Conservation (phyloP, 2,797 vertebrate species). For the Meriones psammophilus region DNA sequence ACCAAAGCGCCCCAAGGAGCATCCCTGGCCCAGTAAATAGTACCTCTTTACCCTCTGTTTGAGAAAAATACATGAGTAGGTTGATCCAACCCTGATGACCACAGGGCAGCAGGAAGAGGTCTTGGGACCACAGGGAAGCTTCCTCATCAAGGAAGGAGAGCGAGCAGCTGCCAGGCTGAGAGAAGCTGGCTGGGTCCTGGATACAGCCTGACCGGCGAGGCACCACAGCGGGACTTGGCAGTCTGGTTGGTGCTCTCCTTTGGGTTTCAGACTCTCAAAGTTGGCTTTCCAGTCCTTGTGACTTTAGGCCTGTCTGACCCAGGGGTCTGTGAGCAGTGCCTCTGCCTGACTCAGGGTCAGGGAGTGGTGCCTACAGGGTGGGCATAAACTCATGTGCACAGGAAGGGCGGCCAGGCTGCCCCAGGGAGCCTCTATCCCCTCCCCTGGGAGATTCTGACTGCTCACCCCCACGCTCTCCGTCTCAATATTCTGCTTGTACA, state of each 20-base stretch:
- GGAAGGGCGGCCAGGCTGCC: background rate
- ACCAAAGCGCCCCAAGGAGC: too few relatives aligned
- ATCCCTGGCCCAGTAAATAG: background rate
- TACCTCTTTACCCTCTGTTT: background rate
- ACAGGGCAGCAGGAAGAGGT: background rate
- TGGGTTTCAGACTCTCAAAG: background rate
- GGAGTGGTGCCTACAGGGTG: background rate
- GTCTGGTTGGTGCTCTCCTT: background rate
- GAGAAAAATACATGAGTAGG: background rate
- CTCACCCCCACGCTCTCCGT: background rate
- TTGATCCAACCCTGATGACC: background rate
- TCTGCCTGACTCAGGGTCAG: background rate
- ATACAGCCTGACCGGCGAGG: background rate
- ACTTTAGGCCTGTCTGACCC: background rate
- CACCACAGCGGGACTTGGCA: background rate
- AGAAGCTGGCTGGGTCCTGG: background rate
- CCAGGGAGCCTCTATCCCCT: background rate
- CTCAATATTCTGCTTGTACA: background rate
- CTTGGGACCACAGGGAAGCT: background rate
- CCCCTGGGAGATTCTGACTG: background rate
- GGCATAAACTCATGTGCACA: background rate
- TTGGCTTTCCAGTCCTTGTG: background rate
- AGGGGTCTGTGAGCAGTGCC: background rate
- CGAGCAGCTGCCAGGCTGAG: too few relatives aligned
- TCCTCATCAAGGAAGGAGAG: accelerated